Evolutionary conservation across 1,140 invertebrate species (phyloP).

Genomic region (Nasonia giraulti): DNA sequence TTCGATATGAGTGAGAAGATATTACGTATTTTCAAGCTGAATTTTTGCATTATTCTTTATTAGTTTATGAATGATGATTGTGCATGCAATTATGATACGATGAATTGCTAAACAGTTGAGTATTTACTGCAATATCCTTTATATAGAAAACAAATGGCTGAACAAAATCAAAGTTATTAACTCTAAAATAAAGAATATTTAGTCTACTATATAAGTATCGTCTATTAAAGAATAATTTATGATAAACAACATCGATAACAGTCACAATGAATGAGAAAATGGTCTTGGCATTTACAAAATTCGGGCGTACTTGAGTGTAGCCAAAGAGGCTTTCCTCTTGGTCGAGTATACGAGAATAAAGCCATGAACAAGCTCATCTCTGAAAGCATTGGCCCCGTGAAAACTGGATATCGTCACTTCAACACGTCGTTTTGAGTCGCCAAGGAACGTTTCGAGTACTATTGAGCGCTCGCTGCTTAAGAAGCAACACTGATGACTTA

Average conservation of each 20-base stretch:
- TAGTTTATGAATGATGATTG: conserved; percentile 4
- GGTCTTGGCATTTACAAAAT: conserved; percentile 51
- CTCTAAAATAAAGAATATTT: conserved; percentile 35
- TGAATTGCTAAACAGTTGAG: background rate
- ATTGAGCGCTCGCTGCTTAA: conserved; percentile 91
- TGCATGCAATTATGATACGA: background rate
- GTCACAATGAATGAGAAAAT: conserved; percentile 27
- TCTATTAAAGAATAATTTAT: conserved; percentile 42
- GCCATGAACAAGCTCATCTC: conserved; percentile 95
- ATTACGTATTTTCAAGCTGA: background rate
- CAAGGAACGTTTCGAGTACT: conserved; percentile 92
- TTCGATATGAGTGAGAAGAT: background rate
- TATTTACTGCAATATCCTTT: background rate
- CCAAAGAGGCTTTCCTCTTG: conserved; percentile 94
- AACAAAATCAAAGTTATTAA: background rate
- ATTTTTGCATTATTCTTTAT: conserved; percentile 37
- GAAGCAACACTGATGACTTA: conserved; percentile 91
- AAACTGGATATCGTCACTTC: conserved; percentile 97
- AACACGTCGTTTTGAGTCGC: conserved; percentile 90
- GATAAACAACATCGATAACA: background rate
- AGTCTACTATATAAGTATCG: background rate
- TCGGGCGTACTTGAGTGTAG: conserved; percentile 87
- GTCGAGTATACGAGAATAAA: conserved; percentile 97
- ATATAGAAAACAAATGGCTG: background rate
- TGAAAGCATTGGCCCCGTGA: conserved; percentile 93